Evolutionary conservation across 2,797 vertebrate species (phyloP).

Genomic region (Anguilla megastoma): DNA sequence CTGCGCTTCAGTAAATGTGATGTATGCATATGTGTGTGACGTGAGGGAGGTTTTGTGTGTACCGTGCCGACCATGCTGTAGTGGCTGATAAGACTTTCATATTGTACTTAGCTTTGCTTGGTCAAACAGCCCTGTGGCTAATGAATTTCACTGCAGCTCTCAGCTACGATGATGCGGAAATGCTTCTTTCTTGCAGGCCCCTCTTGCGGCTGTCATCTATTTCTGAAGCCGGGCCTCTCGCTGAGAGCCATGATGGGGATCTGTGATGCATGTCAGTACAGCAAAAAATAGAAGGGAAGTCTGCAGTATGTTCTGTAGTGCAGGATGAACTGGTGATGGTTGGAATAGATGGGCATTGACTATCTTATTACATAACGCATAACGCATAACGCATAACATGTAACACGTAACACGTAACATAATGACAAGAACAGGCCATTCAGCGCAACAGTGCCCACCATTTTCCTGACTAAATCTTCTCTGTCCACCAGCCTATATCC

Average conservation of each 20-base stretch:
- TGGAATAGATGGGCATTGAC: slow-evolving; percentile 3
- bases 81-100: not conserved
- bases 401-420: too few species aligned
- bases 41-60: not conserved
- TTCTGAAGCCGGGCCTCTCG: not conserved
- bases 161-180: not conserved
- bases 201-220: not conserved
- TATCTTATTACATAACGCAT: too few species aligned
- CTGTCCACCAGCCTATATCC: not conserved
- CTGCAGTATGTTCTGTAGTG: not conserved
- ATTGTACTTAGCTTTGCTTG: slow-evolving; percentile 13
- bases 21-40: not conserved
- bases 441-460: too few species aligned
- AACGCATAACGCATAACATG: too few species aligned
- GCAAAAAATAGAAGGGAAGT: not conserved
- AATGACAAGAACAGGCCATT: too few species aligned
- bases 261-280: not conserved
- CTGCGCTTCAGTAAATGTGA: not conserved
- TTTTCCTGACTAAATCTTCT: too few species aligned
- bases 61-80: not conserved
- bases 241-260: not conserved
- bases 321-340: not conserved
- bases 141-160: not conserved
- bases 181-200: not conserved
- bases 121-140: not conserved